Evolutionary conservation across 2,797 vertebrate genomes (phyloP).

Genomic region (Pitangus sulphuratus): DNA sequence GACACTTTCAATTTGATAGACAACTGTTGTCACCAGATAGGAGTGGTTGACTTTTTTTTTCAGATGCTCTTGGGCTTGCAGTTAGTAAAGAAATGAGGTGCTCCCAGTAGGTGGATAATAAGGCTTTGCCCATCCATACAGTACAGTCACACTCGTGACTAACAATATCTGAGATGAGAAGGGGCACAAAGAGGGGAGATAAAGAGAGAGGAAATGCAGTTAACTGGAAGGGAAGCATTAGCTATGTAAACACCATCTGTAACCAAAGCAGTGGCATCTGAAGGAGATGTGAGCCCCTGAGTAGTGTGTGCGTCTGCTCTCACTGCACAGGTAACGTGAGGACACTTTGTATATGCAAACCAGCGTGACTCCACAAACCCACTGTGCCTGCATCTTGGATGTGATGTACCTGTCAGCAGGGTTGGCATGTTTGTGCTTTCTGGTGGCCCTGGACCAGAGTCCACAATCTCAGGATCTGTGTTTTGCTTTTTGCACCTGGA

Average conservation of each 20-base stretch:
- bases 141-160: neutral
- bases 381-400: rapidly evolving
- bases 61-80: neutral
- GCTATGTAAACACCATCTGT: neutral
- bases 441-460: neutral
- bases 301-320: neutral
- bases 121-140: neutral
- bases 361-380: neutral
- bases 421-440: neutral
- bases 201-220: neutral
- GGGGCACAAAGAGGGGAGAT: neutral
- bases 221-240: neutral
- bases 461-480: neutral
- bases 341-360: too few species aligned
- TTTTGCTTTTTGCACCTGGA: neutral
- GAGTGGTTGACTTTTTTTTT: neutral
- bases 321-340: neutral
- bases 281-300: neutral
- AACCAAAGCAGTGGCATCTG: neutral
- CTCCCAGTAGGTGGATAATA: neutral
- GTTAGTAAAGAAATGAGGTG: neutral
- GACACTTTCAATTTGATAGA: neutral
- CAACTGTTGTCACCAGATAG: neutral
- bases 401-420: neutral
- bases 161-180: neutral